Evolutionary conservation across 2,113 vertebrate species (phyloP).

Genomic region (Coregonus clupeaformis): DNA sequence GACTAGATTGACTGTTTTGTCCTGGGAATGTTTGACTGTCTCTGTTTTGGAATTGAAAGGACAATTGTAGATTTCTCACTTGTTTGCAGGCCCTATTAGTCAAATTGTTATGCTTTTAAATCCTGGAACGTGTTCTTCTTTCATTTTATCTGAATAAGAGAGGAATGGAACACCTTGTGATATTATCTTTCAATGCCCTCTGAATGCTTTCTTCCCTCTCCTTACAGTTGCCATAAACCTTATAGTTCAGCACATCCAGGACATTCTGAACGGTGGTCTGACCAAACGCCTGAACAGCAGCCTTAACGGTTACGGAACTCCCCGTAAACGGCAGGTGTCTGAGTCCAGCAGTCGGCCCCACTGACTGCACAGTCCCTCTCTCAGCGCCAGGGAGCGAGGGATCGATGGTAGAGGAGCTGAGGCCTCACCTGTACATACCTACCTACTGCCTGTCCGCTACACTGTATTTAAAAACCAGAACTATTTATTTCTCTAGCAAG

Average conservation of each 20-base stretch:
- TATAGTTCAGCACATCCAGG: slow-evolving; percentile 96
- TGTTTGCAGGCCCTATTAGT: neutral
- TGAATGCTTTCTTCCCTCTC: slow-evolving; percentile 3
- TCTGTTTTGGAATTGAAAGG: slow-evolving; percentile 38
- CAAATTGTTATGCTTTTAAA: neutral
- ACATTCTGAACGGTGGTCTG: slow-evolving; percentile 88
- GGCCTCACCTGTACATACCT: neutral
- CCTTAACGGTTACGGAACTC: slow-evolving; percentile 75
- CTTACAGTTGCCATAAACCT: slow-evolving; percentile 91
- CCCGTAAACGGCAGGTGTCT: slow-evolving; percentile 79
- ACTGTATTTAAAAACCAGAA: neutral
- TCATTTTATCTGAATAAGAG: neutral
- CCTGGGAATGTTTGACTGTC: slow-evolving; percentile 15
- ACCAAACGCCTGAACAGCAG: slow-evolving; percentile 86
- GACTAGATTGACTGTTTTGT: neutral
- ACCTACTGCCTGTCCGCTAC: neutral
- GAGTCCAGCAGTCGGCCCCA: slow-evolving; percentile 90
- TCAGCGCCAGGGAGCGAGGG: neutral
- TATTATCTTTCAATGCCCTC: neutral
- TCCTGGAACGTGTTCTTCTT: neutral
- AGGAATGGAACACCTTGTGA: neutral
- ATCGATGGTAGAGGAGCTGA: neutral
- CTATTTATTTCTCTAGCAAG: neutral
- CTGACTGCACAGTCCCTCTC: slow-evolving; percentile 64
- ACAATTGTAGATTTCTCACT: neutral